Base-by-base conservation (phyloP, 2,888 invertebrate species). In the Nycteola revayana region DNA sequence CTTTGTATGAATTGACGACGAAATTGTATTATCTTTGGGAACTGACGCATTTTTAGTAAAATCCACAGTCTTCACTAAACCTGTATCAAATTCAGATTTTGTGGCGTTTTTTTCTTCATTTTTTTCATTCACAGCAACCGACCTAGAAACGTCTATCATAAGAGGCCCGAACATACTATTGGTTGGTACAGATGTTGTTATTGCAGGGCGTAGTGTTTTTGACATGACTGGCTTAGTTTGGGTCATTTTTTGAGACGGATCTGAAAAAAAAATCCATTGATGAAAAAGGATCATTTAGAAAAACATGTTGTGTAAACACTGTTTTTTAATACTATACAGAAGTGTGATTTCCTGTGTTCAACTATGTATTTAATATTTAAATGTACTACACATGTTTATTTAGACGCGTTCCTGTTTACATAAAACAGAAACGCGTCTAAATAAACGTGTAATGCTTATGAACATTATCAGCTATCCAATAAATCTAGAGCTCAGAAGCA, bases 1-100 rank as follows among this genome's bases (percentile, higher is more conserved):
- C 47, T 65, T 78, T 1, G 66, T 63, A 51, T 76, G 72, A 8
- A 46, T 40, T 21, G 53, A 40, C 28, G 47, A 47, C 7, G 66
- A 38, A 21, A 63, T 54, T n/a, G 59, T 57, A 30, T 59, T 72
- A 49, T 84, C 80, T 64, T 85, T 86, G 5, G 85, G 84, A 18
- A 78, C 66, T 9, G 85, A 77, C 7, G 72, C 73, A 45, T 77
- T 74, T 32, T 60, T 75, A 7, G 52, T 34, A 7, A 55, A n/a
- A 50, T 84, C 83, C 3, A 73, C 60, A 9, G 75, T 66, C 60
- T 75, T 82, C 1, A 75, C 52, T 30, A 73, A 60, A 25, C 63
- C 63, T 27, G 53, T 25, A 14, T 65, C 63, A 2, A 39, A 8
- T 1, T 2, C 7, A 14, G 41, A 24, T 27, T 38, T 34, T 28